phyloP scores from a whole-genome alignment of 2,888 invertebrate genomes.

The Luperina testacea region DNA sequence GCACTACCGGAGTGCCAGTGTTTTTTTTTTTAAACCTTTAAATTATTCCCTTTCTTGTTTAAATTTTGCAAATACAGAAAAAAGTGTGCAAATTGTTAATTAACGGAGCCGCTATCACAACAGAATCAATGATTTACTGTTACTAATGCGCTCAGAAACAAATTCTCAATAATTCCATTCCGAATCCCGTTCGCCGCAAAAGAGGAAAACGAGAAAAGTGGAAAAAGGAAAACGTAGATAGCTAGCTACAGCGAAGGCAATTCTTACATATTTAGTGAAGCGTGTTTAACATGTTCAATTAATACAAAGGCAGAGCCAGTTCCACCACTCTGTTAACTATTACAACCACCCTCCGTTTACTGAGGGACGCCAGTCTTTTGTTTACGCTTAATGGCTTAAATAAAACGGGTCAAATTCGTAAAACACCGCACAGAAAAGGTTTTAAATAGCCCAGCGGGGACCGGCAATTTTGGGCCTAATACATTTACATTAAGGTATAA shows the following conservation, averaged over 20 bases:
- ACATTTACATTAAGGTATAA: slow-evolving; percentile 78
- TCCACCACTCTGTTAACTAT: slow-evolving; percentile 86
- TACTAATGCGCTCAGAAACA: slow-evolving; percentile 56
- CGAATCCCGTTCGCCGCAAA: slow-evolving; percentile 63
- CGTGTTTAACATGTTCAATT: slow-evolving; percentile 88
- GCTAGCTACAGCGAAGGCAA: slow-evolving; percentile 76
- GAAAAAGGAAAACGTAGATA: slow-evolving; percentile 73
- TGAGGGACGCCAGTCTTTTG: slow-evolving; percentile 86
- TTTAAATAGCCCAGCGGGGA: slow-evolving; percentile 76
- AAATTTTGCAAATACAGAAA: slow-evolving; percentile 36
- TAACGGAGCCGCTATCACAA: slow-evolving; percentile 42
- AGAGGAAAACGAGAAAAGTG: slow-evolving; percentile 70
- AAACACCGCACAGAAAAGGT: slow-evolving; percentile 83
- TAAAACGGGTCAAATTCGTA: slow-evolving; percentile 89
- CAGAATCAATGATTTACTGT: slow-evolving; percentile 58
- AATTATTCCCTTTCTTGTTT: slow-evolving; percentile 37
- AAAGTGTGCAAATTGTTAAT: slow-evolving; percentile 49
- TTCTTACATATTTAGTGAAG: slow-evolving; percentile 84
- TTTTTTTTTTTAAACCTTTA: not conserved
- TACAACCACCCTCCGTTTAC: slow-evolving; percentile 85
- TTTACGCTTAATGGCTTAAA: slow-evolving; percentile 89
- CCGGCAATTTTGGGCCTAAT: slow-evolving; percentile 77
- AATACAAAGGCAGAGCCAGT: slow-evolving; percentile 82
- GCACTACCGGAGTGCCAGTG: no score
- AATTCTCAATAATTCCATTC: slow-evolving; percentile 62